Base-by-base conservation (phyloP, 2,797 vertebrate genomes). In the Nyctalus aviator region DNA sequence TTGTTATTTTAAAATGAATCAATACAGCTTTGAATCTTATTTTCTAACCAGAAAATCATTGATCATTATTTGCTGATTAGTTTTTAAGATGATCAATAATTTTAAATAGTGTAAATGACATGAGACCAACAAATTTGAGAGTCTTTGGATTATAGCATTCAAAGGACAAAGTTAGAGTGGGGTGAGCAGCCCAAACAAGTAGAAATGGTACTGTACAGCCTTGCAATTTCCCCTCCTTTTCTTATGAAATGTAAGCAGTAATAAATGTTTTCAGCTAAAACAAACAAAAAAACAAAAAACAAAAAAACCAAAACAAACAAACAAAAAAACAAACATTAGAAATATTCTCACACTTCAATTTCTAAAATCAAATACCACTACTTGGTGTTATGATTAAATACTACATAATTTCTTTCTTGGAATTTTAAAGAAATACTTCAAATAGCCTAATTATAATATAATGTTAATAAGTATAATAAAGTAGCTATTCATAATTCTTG, bases 371-470 rank as follows among this genome's bases (percentile, higher is more conserved):
- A 46, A 79, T 94, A 92, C 57, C 9, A 90, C 97, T 95, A 97
- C 95, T 96, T 97, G 96, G 96, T 96, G 96, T 95, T 95, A 83
- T 3, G 25, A 83, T 27, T 78, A 90, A 71, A 88, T 90, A 96
- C 57, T 95, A 83, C 96, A 96, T 23, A 64, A 64, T 17, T 50
- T 46, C 18, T 89, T 84, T 83, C 41, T 81, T 50, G 21, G 37
- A 21, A 81, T 78, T 84, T 69, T 91, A 93, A 92, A 62, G 23
- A 55, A 82, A 83, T 20, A 27, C 76, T 48, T 93, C 41, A 5
- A 84, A 77, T 14, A 62, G 23, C 18, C 3, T 44, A 81, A 81
- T 79, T 90, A 72, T 25, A 25, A 44, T 41, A 85, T 37, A 37
- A 37, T 37, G 37, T 37, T 37, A 37, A 37, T 37, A 37, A 37